Conservation (phyloP, 2,888 invertebrate genomes). For the Spodoptera picta region DNA sequence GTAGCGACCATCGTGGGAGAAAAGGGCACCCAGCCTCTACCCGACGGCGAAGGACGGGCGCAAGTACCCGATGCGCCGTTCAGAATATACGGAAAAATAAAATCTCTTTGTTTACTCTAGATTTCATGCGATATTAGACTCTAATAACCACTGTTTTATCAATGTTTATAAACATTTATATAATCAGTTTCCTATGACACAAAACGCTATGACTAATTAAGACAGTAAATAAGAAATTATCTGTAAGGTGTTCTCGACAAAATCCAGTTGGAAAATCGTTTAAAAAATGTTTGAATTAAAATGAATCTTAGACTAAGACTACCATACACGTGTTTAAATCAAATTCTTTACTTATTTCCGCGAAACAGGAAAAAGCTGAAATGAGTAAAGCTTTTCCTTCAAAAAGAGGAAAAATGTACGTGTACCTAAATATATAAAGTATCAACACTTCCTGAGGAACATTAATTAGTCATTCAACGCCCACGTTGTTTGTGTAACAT, state of each 20-base stretch:
- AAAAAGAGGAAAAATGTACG: too few species aligned
- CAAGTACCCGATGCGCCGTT: slow-evolving; percentile 2
- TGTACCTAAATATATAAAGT: not conserved
- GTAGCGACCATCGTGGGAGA: slow-evolving; percentile 30
- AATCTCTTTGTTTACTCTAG: slow-evolving; percentile 11
- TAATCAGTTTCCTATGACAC: not conserved
- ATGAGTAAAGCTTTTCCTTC: too few species aligned
- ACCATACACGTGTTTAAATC: too few species aligned
- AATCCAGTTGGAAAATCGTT: too few species aligned
- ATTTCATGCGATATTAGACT: slow-evolving; percentile 8
- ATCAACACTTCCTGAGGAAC: slow-evolving; percentile 1
- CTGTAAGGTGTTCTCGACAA: too few species aligned
- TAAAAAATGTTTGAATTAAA: too few species aligned
- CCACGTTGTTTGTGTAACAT: slow-evolving; percentile 9
- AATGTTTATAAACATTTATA: not conserved
- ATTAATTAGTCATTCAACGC: slow-evolving; percentile 4
- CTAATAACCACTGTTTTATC: not conserved
- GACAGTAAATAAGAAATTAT: too few species aligned
- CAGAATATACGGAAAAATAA: slow-evolving; percentile 17
- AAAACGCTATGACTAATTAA: too few species aligned
- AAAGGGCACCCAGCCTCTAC: slow-evolving; percentile 33
- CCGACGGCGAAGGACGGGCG: slow-evolving; percentile 16
- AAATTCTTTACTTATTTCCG: too few species aligned
- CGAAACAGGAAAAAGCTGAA: too few species aligned
- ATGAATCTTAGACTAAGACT: too few species aligned